These are phyloP conservation scores for Hoplostethus atlanticus DNA, from an alignment of 2,797 vertebrate species.

Conservation along the genomic window DNA sequence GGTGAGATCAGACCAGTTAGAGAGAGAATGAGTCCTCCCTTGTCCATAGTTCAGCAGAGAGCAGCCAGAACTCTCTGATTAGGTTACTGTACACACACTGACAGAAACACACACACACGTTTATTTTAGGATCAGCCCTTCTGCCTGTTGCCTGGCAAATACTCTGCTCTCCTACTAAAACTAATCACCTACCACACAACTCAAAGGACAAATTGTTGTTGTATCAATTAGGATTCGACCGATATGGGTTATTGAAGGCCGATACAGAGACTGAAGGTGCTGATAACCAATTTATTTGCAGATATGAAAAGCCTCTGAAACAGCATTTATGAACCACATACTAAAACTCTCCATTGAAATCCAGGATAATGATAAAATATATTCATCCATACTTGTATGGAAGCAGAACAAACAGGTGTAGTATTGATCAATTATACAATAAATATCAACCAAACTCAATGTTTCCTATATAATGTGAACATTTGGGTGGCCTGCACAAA, in stretches of 20 bases:
- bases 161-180: background rate
- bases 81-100: slow-evolving; percentile 51
- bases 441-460: too few species aligned
- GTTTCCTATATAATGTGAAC: too few species aligned
- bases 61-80: slow-evolving; percentile 52
- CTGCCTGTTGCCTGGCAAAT: slow-evolving; percentile 73
- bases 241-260: too few species aligned
- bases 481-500: too few species aligned
- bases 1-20: slow-evolving; percentile 53
- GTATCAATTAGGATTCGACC: background rate
- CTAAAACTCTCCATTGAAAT: too few species aligned
- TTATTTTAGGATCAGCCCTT: slow-evolving; percentile 74
- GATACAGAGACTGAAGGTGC: too few species aligned
- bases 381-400: background rate
- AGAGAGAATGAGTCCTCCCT: slow-evolving; percentile 19
- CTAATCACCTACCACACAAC: background rate
- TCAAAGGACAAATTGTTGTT: background rate
- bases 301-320: too few species aligned
- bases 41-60: slow-evolving; percentile 56
- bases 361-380: too few species aligned
- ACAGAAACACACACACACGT: slow-evolving; percentile 44
- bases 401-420: slow-evolving; percentile 12
- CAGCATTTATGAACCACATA: too few species aligned
- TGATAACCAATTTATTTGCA: too few species aligned
- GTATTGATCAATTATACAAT: too few species aligned